Base-by-base conservation (phyloP, 2,113 vertebrate genomes). In the Saguinus imperator region DNA sequence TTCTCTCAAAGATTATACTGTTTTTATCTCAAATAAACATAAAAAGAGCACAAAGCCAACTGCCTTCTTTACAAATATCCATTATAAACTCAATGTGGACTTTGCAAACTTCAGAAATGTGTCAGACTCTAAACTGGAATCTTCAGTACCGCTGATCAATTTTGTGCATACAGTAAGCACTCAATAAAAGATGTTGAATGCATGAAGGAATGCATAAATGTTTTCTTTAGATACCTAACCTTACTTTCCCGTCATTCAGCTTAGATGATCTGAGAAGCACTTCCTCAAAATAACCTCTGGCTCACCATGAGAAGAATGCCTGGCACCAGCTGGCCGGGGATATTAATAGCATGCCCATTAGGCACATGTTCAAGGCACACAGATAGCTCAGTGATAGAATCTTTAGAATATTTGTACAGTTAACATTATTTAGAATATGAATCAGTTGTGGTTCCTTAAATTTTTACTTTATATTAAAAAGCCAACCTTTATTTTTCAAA, bases 321-420 rank as follows among this genome's bases (percentile, higher is more conserved):
- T 98, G 97, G 98, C 95, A 97, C 96, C 97, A 98, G 85, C 97
- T 98, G 96, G 96, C 77, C 94, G 50, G 45, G 73, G 87, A 55
- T 98, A 98, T 98, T 98, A 98, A 98, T 98, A 98, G 97, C 76
- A 96, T 82, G 66, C 96, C 95, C 97, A 98, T 98, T 97, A 98
- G 98, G 98, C 97, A 95, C 97, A 94, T 97, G 96, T 96, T 97
- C 98, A 98, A 97, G 98, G 95, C 94, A 95, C 97, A 97, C 1
- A 98, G 98, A 97, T 95, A 98, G 95, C 91, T 95, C 81, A 45
- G 95, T 92, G 98, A 95, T 97, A 97, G 94, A 97, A 97, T 97
- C 97, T 98, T 97, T 40, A 94, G 95, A 97, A 97, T 98, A 98
- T 94, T 97, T 98, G 97, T 87, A 97, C 92, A 97, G 92, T 97